Evolutionary conservation across 37 sponge, comb jelly and placozoan species (phyloP), one percentile per base, ranked within the genome.

Genomic region (Lycopodina hypogea): DNA sequence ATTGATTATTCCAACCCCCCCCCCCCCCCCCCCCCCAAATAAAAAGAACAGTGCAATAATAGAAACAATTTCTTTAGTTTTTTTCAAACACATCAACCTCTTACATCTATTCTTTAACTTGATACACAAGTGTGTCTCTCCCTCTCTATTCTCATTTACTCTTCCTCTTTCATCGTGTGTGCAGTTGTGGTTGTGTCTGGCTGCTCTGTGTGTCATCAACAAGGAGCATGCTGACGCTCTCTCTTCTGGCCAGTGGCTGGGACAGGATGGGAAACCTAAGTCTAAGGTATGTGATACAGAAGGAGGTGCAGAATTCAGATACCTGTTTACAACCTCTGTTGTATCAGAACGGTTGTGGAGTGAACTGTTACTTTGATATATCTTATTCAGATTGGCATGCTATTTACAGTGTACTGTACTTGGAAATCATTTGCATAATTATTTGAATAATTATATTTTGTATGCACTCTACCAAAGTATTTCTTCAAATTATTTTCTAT

Each of bases 191-290:
- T 53, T 97, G 65, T 90, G 93, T 55, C 75, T 97, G 78, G 93
- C 87, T 58, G 95, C 99, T 23, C 83, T 97, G 71, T 97, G 95
- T 86, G 95, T 94, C 50, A 92, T 97, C 37, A 86, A 92, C 60
- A 87, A 94, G 70, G 89, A 92, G 55, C 88, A 90, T 21, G 90
- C 87, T 73, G 90, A 87, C 21, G 83, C 78, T n/a, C 88, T 97
- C 84, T 97, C 91, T 53, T 90, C 99, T 30, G 93, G 99, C 50
- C 85, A 93, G 52, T 89, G 87, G 83, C 80, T 91, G 22, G 84
- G 87, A 7, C 83, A 91, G 70, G 88, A 90, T 69, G 86, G 89
- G 23, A 88, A 95, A 69, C 81, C 84, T 24, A 82, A 81, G 50
- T 71, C 77, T 7, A 88, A 88, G 81, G 93, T 88, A 48, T 34